These are phyloP conservation scores for Dendrocincla tyrannina DNA, from an alignment of 2,797 vertebrate species.

Conservation along the genomic window DNA sequence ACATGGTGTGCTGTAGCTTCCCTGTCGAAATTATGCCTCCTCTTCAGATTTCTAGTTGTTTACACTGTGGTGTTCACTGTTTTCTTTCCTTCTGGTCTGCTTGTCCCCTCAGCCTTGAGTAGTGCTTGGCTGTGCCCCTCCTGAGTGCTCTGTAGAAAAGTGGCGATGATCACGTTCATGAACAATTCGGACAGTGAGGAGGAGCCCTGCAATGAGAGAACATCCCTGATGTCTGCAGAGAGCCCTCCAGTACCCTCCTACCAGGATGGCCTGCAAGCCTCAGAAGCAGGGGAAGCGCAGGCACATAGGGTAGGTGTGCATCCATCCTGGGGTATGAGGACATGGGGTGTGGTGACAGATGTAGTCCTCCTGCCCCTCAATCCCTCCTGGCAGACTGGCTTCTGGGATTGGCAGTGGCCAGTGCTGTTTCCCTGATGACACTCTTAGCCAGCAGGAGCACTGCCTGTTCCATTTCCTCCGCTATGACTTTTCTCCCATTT, in stretches of 20 bases:
- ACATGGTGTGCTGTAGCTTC: not conserved
- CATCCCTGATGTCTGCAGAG: conserved; percentile 87
- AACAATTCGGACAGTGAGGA: conserved; percentile 91
- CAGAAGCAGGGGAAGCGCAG: conserved; percentile 41
- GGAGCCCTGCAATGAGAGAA: conserved; percentile 90
- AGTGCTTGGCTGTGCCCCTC: not conserved
- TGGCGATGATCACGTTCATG: conserved; percentile 80
- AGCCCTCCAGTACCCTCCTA: conserved; percentile 82
- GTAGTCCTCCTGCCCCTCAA: not conserved
- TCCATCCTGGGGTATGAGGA: not conserved
- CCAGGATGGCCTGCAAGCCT: conserved; percentile 72
- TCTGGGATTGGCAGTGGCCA: not conserved
- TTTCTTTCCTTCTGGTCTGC: not conserved
- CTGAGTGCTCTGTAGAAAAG: not conserved
- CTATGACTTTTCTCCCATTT: not conserved
- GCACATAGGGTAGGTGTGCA: conserved; percentile 72
- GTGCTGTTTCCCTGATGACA: not conserved
- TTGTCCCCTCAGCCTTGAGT: not conserved
- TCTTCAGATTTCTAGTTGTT: not conserved
- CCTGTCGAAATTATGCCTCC: not conserved
- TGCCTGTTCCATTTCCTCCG: not conserved
- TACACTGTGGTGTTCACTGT: not conserved
- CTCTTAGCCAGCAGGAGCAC: not conserved
- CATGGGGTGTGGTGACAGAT: not conserved
- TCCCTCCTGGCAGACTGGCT: not conserved